Percentiles rank a stretch among this genome's conserved stretches.
These are phyloP conservation scores for Aphaenogaster floridana DNA, from an alignment of 1,140 invertebrate genomes.

Conservation along the genomic window DNA sequence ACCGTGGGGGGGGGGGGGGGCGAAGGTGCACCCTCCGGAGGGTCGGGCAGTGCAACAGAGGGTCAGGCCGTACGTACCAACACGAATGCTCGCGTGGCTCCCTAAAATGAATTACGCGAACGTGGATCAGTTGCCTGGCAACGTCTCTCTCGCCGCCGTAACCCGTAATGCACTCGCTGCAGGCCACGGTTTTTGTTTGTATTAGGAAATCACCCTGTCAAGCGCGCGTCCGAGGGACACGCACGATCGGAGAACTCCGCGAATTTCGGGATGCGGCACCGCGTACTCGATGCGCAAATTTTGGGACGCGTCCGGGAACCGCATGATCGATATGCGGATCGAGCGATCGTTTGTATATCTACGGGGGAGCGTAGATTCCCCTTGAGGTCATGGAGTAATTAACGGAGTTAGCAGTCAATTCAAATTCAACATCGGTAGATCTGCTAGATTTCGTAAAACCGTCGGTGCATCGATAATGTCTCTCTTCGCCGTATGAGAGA, in stretches of 20 bases:
- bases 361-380: neutral
- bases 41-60: conserved; percentile 47
- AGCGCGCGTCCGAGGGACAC: conserved; percentile 11
- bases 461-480: neutral
- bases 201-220: conserved; percentile 73
- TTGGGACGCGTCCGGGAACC: neutral
- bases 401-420: conserved; percentile 36
- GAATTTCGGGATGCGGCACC: conserved; percentile 58
- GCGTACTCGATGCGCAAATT: conserved; percentile 52
- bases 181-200: conserved; percentile 72
- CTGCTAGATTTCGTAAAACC: conserved; percentile 20
- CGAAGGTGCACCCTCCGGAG: conserved; percentile 64
- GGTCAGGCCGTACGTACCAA: conserved; percentile 56
- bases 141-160: conserved; percentile 63
- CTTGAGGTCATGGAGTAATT: conserved; percentile 37
- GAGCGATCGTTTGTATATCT: conserved; percentile 10
- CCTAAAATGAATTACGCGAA: conserved; percentile 79
- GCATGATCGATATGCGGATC: conserved; percentile 48
- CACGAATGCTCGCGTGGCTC: conserved; percentile 48
- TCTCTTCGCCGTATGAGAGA: neutral
- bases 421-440: neutral
- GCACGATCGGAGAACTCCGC: conserved; percentile 31
- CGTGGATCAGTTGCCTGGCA: conserved; percentile 77
- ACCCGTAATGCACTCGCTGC: conserved; percentile 65
- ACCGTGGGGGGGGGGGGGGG: neutral